Conservation (phyloP, 1,140 invertebrate species). For the Acyrthosiphon pisum region DNA sequence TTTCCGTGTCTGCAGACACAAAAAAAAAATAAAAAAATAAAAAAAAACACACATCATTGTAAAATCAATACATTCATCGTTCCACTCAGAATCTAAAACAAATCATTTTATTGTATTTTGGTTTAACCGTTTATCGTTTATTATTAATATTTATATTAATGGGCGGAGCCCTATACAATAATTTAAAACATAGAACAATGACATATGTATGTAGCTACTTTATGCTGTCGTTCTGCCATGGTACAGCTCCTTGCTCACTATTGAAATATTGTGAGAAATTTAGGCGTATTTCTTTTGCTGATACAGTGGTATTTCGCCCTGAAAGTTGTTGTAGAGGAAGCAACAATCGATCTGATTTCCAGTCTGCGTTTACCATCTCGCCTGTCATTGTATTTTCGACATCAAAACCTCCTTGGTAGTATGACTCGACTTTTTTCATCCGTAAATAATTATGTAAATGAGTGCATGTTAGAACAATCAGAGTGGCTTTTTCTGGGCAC, state of each 20-base stretch:
- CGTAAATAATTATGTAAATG: constrained; percentile 61
- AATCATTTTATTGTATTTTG: too few species aligned
- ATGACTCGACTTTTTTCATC: background rate
- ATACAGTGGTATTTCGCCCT: background rate
- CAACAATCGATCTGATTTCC: background rate
- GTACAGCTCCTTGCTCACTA: constrained; percentile 25
- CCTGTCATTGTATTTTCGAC: constrained; percentile 11
- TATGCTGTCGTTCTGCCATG: background rate
- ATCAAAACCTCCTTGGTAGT: constrained; percentile 8
- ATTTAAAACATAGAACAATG: too few species aligned
- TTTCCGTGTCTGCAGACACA: too few species aligned
- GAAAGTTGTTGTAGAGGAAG: constrained; percentile 7
- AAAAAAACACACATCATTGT: too few species aligned
- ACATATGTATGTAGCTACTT: too few species aligned
- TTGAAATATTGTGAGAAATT: constrained; percentile 7
- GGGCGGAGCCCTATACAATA: too few species aligned
- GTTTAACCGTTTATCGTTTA: too few species aligned
- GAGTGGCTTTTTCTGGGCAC: constrained; percentile 7
- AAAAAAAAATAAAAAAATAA: too few species aligned
- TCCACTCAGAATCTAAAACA: too few species aligned
- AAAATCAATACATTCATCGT: too few species aligned
- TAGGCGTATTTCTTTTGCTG: constrained; percentile 14
- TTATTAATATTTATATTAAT: too few species aligned
- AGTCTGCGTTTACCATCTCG: background rate
- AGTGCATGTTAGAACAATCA: constrained; percentile 50